A percentile compares a stretch with the other conserved stretches of the same genome.
These are phyloP conservation scores for Dolomedes plantarius DNA, from an alignment of 2,888 invertebrate genomes.

Conservation along the genomic window DNA sequence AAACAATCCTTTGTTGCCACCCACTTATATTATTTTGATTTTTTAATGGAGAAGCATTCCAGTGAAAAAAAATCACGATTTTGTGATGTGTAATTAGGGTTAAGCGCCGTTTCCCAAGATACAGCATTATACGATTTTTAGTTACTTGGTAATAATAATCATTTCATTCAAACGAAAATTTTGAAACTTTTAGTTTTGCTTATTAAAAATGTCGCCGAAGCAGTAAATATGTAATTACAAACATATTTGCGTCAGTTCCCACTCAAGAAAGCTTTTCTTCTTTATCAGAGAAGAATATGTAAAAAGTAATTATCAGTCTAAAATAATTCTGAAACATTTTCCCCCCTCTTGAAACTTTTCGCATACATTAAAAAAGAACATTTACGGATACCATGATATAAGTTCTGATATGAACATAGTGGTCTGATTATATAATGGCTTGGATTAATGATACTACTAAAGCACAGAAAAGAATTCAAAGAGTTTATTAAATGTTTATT, in stretches of 20 bases:
- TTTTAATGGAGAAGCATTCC: neutral
- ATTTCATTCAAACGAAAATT: neutral
- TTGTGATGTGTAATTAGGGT: neutral
- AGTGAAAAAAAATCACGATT: neutral
- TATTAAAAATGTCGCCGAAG: neutral
- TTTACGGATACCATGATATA: too few relatives aligned
- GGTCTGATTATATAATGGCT: too few relatives aligned
- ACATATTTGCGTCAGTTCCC: neutral
- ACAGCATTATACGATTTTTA: neutral
- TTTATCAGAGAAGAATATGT: neutral
- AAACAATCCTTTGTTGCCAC: conserved; percentile 2
- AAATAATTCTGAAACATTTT: neutral
- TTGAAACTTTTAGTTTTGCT: neutral
- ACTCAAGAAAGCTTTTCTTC: neutral
- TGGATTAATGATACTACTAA: too few relatives aligned
- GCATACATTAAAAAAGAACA: neutral
- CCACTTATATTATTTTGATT: neutral
- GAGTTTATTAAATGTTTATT: too few relatives aligned
- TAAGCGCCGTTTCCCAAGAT: neutral
- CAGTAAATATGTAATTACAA: conserved; percentile 4
- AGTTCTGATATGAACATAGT: too few relatives aligned
- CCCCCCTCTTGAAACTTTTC: neutral
- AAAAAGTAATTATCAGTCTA: neutral
- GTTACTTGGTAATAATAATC: neutral
- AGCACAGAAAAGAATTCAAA: too few relatives aligned